Evolutionary conservation across 1,140 invertebrate genomes (phyloP), one percentile per base, ranked within the genome.

Genomic region (Aphis craccivora): DNA sequence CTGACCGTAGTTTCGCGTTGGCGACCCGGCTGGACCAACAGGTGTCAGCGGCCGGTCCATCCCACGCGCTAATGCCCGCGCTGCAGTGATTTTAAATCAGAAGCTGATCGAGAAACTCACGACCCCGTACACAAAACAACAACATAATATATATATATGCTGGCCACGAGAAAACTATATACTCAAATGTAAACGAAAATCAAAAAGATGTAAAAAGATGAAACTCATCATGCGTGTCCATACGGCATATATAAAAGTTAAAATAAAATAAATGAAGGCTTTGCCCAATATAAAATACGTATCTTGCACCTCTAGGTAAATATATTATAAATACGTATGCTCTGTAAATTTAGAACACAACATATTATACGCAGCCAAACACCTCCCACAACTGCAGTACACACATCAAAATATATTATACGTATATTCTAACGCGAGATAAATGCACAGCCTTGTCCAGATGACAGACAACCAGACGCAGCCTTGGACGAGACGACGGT

Each of bases 391-490:
- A 48, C 55, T 76, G n/a, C 45, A 87, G 48, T 87, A 89, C 20
- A 35, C 20, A 53, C 51, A 53, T 53, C 25, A 55, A 37, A 37
- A 40, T 40, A 90, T 30, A 30, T 51, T 48, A 87, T 87, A 87
- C n/a, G 45, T 51, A 48, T 67, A 91, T 76, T 7, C 60, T 37
- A 43, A 20, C 53, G 22, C 14, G 91, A 84, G 45, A 93, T 84
- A 93, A 83, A 93, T 40, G 37, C 55, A 93, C 55, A 93, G 91
- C 91, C 91, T 93, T 93, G 91, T 51, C 91, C 81, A 81, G 48
- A 93, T 93, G 91, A 93, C 81, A 93, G 91, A 93, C 91, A 93
- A 93, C 91, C 91, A 93, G 81, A 93, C 91, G 51, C 14, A 51
- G 91, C 91, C 91, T 93, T 93, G 91, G 91, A 83, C 45, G 35